phyloP scores from a whole-genome alignment of 1,140 invertebrate species.

The Ylistrum balloti region DNA sequence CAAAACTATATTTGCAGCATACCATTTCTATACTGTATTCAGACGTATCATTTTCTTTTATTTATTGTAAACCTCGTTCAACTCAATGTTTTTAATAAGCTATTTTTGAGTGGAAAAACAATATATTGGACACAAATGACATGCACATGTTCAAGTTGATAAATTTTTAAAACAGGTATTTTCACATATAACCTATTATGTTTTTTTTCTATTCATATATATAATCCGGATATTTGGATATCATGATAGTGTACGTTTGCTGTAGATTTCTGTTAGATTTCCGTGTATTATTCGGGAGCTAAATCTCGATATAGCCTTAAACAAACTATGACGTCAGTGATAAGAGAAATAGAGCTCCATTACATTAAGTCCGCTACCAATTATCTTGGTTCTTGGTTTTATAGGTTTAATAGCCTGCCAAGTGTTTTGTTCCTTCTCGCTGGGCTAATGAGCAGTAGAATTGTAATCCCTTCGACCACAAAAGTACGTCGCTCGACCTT shows the following conservation, averaged over 20 bases:
- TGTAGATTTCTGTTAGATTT: background rate
- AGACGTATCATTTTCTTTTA: too few species aligned
- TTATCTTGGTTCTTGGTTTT: slow-evolving; percentile 26
- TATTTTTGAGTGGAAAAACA: too few species aligned
- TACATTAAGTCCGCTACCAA: background rate
- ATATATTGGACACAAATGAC: too few species aligned
- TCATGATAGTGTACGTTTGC: background rate
- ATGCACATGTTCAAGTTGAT: too few species aligned
- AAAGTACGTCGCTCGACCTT: background rate
- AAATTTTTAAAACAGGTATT: too few species aligned
- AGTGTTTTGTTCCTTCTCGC: background rate
- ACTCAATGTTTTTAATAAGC: too few species aligned
- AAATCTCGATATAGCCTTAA: background rate
- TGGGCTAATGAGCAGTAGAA: background rate
- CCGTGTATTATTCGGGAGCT: background rate
- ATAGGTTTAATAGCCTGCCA: slow-evolving; percentile 32
- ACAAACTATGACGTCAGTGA: slow-evolving; percentile 10
- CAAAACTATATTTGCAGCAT: too few species aligned
- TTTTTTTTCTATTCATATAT: background rate
- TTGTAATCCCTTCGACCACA: slow-evolving; percentile 15
- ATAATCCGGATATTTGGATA: background rate
- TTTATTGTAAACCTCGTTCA: too few species aligned
- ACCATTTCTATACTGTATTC: too few species aligned
- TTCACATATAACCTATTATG: too few species aligned
- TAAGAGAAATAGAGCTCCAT: background rate